Base-by-base conservation (phyloP, 2,113 vertebrate species). In the Narcine bancroftii region DNA sequence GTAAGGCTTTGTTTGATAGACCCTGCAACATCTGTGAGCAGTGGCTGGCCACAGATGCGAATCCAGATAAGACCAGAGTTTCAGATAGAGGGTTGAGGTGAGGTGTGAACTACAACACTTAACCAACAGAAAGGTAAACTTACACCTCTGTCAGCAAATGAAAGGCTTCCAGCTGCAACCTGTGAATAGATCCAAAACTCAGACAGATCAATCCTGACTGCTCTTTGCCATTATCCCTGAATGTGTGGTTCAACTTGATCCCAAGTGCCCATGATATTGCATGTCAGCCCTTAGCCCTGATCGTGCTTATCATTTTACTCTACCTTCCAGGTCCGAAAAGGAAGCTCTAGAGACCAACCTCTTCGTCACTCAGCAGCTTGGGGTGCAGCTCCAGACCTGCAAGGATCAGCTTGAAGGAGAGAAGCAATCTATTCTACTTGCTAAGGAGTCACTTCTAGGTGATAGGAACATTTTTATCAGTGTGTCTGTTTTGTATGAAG, bases 391-490 rank as follows among this genome's bases (percentile, higher is more conserved):
- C 92, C 96, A 96, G 94, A 93, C 91, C 0, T 93, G 95, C 93
- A 93, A 92, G 89, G 93, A 94, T 85, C 95, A 96, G 93, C 93
- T 96, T 36, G 96, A 96, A 92, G 95, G 92, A 91, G 96, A 97
- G 93, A 94, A 94, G 72, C 93, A 93, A 83, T 92, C 93, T 5
- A 65, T 96, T n/a, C 93, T 93, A 29, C 94, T 93, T 29, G 93
- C 95, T 92, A 96, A 93, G 92, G 95, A 96, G 94, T 93, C 94
- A 85, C 95, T 97, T 93, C 97, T 95, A 95, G 96, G 97, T 98
- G 95, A 94, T 33, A 63, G 60, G 33, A 19, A 95, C 96, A 92
- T 53, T 93, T 93, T 66, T 39, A 66, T 89, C 17, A 24, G 66
- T 24, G n/a, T 89, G 19, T 33, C 9, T 0, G 0, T 24, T 60